Base-by-base conservation (phyloP, 2,113 vertebrate genomes). In the Anoplopoma fimbria region DNA sequence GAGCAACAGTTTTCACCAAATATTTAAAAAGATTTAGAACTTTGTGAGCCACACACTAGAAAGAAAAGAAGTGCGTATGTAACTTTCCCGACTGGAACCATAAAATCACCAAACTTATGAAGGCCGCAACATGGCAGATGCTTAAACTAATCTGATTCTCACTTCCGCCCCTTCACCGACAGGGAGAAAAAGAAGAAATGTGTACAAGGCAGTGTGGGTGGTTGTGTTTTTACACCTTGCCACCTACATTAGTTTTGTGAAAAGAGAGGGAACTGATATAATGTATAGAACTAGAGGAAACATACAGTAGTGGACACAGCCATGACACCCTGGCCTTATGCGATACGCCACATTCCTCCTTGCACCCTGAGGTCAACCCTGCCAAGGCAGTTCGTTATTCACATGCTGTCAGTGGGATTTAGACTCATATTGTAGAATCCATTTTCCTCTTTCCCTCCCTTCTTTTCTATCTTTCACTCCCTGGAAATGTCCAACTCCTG, bases 1-100 rank as follows among this genome's bases (percentile, higher is more conserved):
- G 73, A 86, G 84, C 79, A 84, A 90, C 87, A 87, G 85, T 92
- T 91, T 89, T 80, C 49, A 83, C 65, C 25, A 34, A 88, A 84
- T 73, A 63, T 68, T 77, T 84, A 13, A 33, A 77, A 84, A 63
- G 57, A 81, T 84, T 81, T 85, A 69, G 80, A 84, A 77, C 51
- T 75, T 75, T 72, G 64, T 69, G 77, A 89, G 77, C n/a, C 42
- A 33, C 70, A 76, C 75, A 33, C 61, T 42, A n/a, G n/a, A n/a
- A 6, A 12, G 81, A 65, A 76, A 69, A 64, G 29, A 87, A 87
- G 85, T 19, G 36, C 4, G 23, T 31, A 82, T 70, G 49, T 71
- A 69, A 78, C 64, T 64, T 88, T 81, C 69, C 61, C 53, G 57
- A 82, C 42, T 42, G 74, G 73, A 87, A 87, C 47, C 69, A 83